Base-by-base conservation (phyloP, 2,797 vertebrate species). In the Argya squamiceps region DNA sequence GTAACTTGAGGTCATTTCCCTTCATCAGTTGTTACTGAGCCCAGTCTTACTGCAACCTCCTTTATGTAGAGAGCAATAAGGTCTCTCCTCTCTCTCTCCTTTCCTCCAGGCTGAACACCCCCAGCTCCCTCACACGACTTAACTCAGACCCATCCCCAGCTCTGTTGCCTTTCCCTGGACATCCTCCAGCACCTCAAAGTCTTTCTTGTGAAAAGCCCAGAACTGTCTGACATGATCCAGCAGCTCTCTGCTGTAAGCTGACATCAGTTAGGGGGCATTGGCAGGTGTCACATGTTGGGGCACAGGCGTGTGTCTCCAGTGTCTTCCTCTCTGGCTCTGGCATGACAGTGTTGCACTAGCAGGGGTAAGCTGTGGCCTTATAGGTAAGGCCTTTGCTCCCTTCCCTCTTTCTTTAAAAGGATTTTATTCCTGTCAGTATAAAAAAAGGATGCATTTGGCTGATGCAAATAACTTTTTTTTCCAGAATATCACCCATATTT, bases 401-500 rank as follows among this genome's bases (percentile, higher is more conserved):
- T 71, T 78, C 24, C 5, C 80, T 5, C 34, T 52, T 37, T 50
- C 29, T 58, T 56, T 47, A 21, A 15, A 18, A 18, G 10, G 1
- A 23, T 67, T 69, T 84, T 22, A 7, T 63, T 59, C 19, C 53
- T 21, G 8, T 26, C 9, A 12, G 17, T 29, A 24, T 53, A 22
- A 81, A n/a, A 47, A 50, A 53, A 58, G 11, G 12, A 37, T n/a
- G 21, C 4, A 65, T 15, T 27, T 50, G 4, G 3, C 30, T 2
- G 1, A 32, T 13, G 7, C 4, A 6, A 79, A 79, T 41, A 71
- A 15, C 0, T 0, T 53, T 53, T 15, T 14, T 3, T 10, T 19
- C 4, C 3, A 11, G 53, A 64, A n/a, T 27, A 34, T 53, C 3
- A 15, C 20, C 2, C 5, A 10, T 2, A 26, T 8, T 8, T 84